Conservation (phyloP, 23 tunicate genomes). For the Halocynthia aurantium region DNA sequence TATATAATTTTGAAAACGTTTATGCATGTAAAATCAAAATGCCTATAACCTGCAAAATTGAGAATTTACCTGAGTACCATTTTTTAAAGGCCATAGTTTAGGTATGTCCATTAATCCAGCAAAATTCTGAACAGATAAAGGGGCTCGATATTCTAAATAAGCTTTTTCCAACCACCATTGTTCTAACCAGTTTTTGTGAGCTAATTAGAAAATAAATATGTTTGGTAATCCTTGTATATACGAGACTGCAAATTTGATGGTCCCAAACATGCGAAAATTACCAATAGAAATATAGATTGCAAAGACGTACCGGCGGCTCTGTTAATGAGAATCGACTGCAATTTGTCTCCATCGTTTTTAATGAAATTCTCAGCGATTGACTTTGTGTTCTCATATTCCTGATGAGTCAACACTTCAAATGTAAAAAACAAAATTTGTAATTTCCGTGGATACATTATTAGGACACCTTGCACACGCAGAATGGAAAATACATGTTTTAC, state of each 20-base stretch:
- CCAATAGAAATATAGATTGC: too few species aligned
- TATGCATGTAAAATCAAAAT: not conserved
- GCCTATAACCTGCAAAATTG: not conserved
- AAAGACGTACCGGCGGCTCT: constrained; percentile 29
- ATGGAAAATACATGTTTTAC: too few species aligned
- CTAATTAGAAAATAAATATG: constrained; percentile 13
- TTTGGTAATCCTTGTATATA: too few species aligned
- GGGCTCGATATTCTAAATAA: constrained; percentile 42
- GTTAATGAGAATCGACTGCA: constrained; percentile 32
- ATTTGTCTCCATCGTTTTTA: constrained; percentile 17
- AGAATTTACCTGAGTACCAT: constrained; percentile 37
- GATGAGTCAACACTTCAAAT: too few species aligned
- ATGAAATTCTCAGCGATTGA: constrained; percentile 36
- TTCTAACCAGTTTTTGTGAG: constrained; percentile 53
- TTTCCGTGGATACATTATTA: too few species aligned
- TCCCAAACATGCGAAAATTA: too few species aligned
- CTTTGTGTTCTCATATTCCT: constrained; percentile 39
- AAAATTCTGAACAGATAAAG: constrained; percentile 40
- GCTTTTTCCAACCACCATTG: constrained; percentile 53
- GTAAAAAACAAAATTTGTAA: too few species aligned
- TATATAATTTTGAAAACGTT: not conserved
- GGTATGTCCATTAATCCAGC: constrained; percentile 33
- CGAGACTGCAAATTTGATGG: too few species aligned
- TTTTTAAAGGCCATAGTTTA: constrained; percentile 50
- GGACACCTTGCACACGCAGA: too few species aligned